These are phyloP conservation scores for Poeciliopsis paucimaculata DNA, from an alignment of 2,797 vertebrate species.

Conservation along the genomic window DNA sequence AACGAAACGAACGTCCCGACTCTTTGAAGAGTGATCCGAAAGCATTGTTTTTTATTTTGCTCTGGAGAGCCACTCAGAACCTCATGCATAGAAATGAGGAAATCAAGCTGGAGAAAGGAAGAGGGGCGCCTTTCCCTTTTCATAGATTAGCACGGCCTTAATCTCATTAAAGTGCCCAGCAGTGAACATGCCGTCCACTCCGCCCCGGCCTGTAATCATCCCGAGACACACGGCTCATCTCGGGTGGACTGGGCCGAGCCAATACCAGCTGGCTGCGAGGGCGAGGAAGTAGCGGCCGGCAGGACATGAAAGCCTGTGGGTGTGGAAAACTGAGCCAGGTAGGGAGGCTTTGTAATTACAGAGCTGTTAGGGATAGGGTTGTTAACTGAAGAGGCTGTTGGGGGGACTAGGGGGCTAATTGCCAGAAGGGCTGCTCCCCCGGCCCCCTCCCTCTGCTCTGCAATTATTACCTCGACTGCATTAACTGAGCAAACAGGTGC, in stretches of 20 bases:
- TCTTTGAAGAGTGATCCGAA: slow-evolving; percentile 76
- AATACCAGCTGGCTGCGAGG: slow-evolving; percentile 65
- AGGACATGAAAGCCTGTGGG: slow-evolving; percentile 73
- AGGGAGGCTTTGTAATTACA: slow-evolving; percentile 90
- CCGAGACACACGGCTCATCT: slow-evolving; percentile 78
- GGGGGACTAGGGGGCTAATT: slow-evolving; percentile 75
- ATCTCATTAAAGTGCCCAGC: slow-evolving; percentile 85
- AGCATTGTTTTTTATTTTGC: slow-evolving; percentile 54
- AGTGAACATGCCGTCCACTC: slow-evolving; percentile 74
- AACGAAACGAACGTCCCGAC: slow-evolving; percentile 73
- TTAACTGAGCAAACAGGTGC: slow-evolving; percentile 98
- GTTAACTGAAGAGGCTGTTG: slow-evolving; percentile 87
- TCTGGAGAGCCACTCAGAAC: slow-evolving; percentile 56
- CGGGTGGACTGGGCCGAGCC: slow-evolving; percentile 64
- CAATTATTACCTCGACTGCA: slow-evolving; percentile 94
- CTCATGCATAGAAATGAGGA: slow-evolving; percentile 72
- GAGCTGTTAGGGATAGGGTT: slow-evolving; percentile 92
- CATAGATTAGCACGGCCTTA: slow-evolving; percentile 80
- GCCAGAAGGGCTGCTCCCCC: slow-evolving; percentile 89
- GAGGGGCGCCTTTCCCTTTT: slow-evolving; percentile 72
- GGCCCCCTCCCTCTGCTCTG: slow-evolving; percentile 48
- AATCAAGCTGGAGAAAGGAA: slow-evolving; percentile 55
- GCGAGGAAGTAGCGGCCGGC: slow-evolving; percentile 45
- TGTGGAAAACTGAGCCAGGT: slow-evolving; percentile 75
- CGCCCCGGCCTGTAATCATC: slow-evolving; percentile 80